phyloP scores from a whole-genome alignment of 2,113 vertebrate genomes.

The Pachypanchax playfairii region DNA sequence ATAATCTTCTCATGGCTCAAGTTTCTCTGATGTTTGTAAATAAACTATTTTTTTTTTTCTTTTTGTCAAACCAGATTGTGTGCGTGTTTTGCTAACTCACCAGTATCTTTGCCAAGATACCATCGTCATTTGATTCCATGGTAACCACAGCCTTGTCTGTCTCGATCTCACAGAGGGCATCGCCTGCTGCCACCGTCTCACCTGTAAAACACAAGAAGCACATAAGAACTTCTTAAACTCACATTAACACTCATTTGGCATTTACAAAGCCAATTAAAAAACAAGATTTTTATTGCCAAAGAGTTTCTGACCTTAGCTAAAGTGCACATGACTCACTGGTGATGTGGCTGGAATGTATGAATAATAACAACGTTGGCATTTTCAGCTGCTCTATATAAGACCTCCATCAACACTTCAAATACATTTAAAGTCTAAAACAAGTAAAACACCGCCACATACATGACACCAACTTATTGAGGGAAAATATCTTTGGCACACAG shows the following conservation, averaged over 20 bases:
- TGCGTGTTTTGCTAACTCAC: conserved; percentile 74
- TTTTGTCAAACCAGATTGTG: neutral
- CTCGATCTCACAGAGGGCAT: conserved; percentile 95
- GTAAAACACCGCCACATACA: neutral
- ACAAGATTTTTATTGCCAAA: neutral
- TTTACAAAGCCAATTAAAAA: neutral
- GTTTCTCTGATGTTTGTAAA: conserved; percentile 5
- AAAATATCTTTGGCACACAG: too few species aligned
- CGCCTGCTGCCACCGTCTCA: conserved; percentile 88
- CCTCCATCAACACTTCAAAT: conserved; percentile 6
- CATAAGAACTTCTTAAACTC: neutral
- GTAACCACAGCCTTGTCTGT: conserved; percentile 96
- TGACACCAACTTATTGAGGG: too few species aligned
- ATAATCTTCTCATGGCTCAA: accelerated
- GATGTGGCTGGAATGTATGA: conserved; percentile 1
- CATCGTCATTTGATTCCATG: conserved; percentile 94
- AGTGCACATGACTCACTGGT: conserved; percentile 13
- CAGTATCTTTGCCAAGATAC: conserved; percentile 94
- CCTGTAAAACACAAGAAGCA: conserved; percentile 75
- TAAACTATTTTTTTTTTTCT: neutral
- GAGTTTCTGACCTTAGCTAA: neutral
- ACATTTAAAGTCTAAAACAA: conserved; percentile 14
- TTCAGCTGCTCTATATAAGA: neutral
- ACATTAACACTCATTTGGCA: neutral
- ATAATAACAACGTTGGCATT: neutral